A percentile compares a stretch with the other conserved stretches of the same genome.
These are phyloP conservation scores for Drosophila stalkeri DNA, from an alignment of 2,888 invertebrate genomes.

Conservation along the genomic window DNA sequence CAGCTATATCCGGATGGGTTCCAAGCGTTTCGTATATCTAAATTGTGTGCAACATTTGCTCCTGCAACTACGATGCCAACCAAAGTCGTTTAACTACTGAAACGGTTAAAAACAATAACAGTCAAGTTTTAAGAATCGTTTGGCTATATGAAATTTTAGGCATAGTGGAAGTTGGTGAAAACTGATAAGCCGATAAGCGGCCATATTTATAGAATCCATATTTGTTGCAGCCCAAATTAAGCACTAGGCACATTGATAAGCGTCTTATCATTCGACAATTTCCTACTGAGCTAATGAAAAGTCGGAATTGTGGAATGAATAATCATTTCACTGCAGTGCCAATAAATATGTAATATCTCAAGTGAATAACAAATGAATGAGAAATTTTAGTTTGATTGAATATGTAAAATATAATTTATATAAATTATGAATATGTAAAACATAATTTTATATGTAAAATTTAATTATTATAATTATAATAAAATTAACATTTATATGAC, in stretches of 20 bases:
- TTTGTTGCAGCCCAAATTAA: constrained; percentile 21
- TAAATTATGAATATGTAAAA: too few relatives aligned
- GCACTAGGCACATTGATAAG: constrained; percentile 20
- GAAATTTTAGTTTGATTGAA: not conserved
- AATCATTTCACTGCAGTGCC: not conserved
- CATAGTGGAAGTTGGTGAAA: constrained; percentile 12
- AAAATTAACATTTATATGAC: too few relatives aligned
- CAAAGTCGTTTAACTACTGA: constrained; percentile 45
- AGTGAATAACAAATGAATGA: not conserved
- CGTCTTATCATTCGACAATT: constrained; percentile 36
- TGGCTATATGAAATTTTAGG: not conserved
- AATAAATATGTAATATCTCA: not conserved
- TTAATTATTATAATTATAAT: too few relatives aligned
- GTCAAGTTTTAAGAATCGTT: constrained; percentile 8
- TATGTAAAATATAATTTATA: too few relatives aligned
- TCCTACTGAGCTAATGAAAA: constrained; percentile 3
- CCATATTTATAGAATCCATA: constrained; percentile 30
- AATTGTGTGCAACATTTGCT: constrained; percentile 28
- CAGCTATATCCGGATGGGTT: constrained; percentile 9
- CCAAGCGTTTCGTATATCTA: constrained; percentile 24
- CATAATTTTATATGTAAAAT: too few relatives aligned
- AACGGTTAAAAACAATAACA: constrained; percentile 37
- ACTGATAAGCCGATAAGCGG: constrained; percentile 58
- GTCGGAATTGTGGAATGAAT: not conserved
- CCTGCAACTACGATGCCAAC: constrained; percentile 14